Percentiles rank a stretch among this genome's conserved stretches.
These are phyloP conservation scores for Crotalus tigris DNA, from an alignment of 2,113 vertebrate species.

Conservation along the genomic window DNA sequence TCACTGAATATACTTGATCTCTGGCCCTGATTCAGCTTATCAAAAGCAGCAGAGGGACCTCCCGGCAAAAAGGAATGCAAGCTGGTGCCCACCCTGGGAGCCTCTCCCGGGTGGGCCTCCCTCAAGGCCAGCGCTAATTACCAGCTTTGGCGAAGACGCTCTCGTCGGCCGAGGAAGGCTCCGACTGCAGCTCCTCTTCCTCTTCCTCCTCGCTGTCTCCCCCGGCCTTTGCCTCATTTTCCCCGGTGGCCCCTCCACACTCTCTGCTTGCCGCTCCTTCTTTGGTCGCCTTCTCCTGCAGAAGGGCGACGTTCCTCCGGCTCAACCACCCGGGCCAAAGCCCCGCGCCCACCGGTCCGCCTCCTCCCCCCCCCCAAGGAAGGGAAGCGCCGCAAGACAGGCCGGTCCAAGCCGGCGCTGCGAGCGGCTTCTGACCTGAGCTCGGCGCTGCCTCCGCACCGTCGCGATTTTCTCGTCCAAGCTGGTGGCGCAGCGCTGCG, in stretches of 20 bases:
- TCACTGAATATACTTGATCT: not conserved
- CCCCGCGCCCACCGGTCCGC: not conserved
- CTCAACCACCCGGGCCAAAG: not conserved
- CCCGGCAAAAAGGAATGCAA: too few relatives aligned
- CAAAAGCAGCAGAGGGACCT: not conserved
- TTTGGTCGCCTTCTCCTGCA: conserved; percentile 76
- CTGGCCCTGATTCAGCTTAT: not conserved
- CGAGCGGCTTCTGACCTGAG: not conserved
- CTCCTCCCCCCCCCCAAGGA: too few relatives aligned
- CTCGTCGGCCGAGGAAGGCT: conserved; percentile 83
- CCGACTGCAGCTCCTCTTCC: conserved; percentile 65
- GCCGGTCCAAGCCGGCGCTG: not conserved
- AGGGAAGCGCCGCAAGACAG: not conserved
- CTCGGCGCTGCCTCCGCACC: not conserved
- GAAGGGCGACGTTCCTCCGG: not conserved
- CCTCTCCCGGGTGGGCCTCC: not conserved
- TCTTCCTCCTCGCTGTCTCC: conserved; percentile 48
- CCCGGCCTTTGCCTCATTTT: conserved; percentile 37
- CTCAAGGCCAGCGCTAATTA: conserved; percentile 22
- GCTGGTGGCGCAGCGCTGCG: not conserved
- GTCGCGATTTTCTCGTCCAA: not conserved
- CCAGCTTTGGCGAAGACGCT: conserved; percentile 86
- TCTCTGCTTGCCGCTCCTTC: conserved; percentile 35
- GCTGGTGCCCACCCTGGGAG: not conserved
- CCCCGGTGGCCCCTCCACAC: not conserved